Evolutionary conservation across 1,140 invertebrate species (phyloP).

Genomic region (Ephestia elutella): DNA sequence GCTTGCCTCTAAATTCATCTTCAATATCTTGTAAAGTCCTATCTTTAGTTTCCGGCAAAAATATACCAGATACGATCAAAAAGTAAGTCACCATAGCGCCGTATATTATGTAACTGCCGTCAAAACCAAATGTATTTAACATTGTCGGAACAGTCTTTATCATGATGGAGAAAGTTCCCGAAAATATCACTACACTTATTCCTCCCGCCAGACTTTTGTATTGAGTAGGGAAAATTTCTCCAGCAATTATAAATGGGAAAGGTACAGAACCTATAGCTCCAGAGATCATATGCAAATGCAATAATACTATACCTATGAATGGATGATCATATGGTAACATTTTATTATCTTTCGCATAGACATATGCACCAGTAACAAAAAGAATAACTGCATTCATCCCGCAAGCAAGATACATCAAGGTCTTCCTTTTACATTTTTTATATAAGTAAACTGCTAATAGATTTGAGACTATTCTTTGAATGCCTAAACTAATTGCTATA

Average conservation of each 20-base stretch:
- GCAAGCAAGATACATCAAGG: constrained; percentile 30
- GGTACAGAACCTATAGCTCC: constrained; percentile 27
- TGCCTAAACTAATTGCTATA: constrained; percentile 33
- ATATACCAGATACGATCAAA: constrained; percentile 26
- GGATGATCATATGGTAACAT: constrained; percentile 27
- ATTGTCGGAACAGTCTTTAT: constrained; percentile 43
- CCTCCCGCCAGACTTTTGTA: constrained; percentile 46
- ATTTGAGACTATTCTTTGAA: constrained; percentile 42
- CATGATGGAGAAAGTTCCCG: constrained; percentile 35
- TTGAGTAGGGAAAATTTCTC: constrained; percentile 45
- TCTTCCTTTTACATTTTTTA: constrained; percentile 38
- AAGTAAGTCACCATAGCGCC: constrained; percentile 24
- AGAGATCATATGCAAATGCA: constrained; percentile 42
- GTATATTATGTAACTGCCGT: constrained; percentile 40
- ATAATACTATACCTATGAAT: constrained; percentile 28
- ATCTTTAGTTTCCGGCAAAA: constrained; percentile 44
- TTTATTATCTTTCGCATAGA: constrained; percentile 16
- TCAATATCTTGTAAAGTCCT: constrained; percentile 45
- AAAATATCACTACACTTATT: constrained; percentile 38
- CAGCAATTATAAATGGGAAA: constrained; percentile 41
- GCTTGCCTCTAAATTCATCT: constrained; percentile 37
- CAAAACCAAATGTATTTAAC: constrained; percentile 30
- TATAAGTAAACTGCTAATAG: constrained; percentile 32
- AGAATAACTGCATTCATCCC: constrained; percentile 31
- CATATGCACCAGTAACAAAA: constrained; percentile 28